A percentile compares a stretch with the other conserved stretches of the same genome.
These are phyloP conservation scores for Talpa occidentalis DNA, from an alignment of 2,113 vertebrate genomes.

Conservation along the genomic window DNA sequence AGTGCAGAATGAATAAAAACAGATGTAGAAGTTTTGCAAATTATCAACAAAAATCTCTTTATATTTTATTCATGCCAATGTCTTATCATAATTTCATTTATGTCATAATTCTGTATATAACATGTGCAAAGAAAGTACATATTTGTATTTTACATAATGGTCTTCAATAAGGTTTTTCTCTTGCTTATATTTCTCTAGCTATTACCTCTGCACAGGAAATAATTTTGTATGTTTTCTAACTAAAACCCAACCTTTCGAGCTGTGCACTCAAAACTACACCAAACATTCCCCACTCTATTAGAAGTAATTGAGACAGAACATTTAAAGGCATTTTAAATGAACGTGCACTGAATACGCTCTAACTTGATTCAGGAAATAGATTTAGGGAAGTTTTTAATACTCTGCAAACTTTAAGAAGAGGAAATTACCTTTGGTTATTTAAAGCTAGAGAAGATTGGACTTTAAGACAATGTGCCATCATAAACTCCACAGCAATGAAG, in stretches of 20 bases:
- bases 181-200: constrained; percentile 55
- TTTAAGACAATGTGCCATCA: constrained; percentile 25
- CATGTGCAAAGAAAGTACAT: background rate
- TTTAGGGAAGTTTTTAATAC: constrained; percentile 80
- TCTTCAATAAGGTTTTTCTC: background rate
- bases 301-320: constrained; percentile 72
- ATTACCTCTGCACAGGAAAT: constrained; percentile 52
- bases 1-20: constrained; percentile 70
- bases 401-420: constrained; percentile 74
- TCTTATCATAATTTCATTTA: constrained; percentile 57
- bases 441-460: constrained; percentile 75
- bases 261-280: constrained; percentile 36
- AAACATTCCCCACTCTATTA: constrained; percentile 66
- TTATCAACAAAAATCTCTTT: constrained; percentile 70
- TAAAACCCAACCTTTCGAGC: constrained; percentile 59
- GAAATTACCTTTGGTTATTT: constrained; percentile 84
- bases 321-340: constrained; percentile 78
- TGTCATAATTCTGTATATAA: constrained; percentile 41
- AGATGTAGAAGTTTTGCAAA: constrained; percentile 73
- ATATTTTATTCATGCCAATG: constrained; percentile 46
- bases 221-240: constrained; percentile 66
- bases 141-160: background rate
- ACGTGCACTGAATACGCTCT: constrained; percentile 60
- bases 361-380: constrained; percentile 81
- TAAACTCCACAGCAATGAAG: background rate